Conservation (phyloP, 2,797 vertebrate species). For the Glyptemys insculpta region DNA sequence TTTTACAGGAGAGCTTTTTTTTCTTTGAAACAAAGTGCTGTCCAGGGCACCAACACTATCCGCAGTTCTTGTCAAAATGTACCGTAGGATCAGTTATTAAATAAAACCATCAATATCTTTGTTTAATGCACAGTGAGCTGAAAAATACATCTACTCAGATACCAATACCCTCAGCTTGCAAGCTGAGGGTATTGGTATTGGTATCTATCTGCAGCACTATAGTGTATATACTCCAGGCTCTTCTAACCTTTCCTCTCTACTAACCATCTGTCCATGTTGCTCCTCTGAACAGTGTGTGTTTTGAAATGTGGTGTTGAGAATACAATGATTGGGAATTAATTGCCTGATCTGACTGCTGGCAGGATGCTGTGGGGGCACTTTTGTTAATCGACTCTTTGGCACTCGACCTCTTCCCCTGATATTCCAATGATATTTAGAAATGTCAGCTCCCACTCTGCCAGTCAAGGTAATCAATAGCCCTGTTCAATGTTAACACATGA, state of each 20-base stretch:
- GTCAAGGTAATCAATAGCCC: background rate
- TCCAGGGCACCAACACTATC: constrained; percentile 5
- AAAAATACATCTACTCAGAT: constrained; percentile 16
- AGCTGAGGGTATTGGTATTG: background rate
- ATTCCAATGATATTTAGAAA: background rate
- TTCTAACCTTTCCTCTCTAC: constrained; percentile 29
- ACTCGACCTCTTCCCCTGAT: background rate
- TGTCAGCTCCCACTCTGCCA: background rate
- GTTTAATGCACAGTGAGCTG: constrained; percentile 32
- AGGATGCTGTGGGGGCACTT: background rate
- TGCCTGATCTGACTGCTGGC: background rate
- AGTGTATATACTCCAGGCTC: constrained; percentile 11
- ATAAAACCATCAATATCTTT: constrained; percentile 29
- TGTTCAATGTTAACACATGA: background rate
- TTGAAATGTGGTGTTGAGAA: constrained; percentile 21
- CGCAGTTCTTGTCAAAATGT: constrained; percentile 31
- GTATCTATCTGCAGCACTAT: background rate
- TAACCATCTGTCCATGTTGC: background rate
- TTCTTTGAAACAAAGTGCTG: background rate
- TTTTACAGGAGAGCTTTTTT: constrained; percentile 21
- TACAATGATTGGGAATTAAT: constrained; percentile 24
- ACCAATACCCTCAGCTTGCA: constrained; percentile 26
- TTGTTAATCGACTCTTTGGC: background rate
- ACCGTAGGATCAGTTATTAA: background rate
- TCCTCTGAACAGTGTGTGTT: background rate